Evolutionary conservation across 2,888 invertebrate genomes (phyloP).

Genomic region (Polydrusus cervinus): DNA sequence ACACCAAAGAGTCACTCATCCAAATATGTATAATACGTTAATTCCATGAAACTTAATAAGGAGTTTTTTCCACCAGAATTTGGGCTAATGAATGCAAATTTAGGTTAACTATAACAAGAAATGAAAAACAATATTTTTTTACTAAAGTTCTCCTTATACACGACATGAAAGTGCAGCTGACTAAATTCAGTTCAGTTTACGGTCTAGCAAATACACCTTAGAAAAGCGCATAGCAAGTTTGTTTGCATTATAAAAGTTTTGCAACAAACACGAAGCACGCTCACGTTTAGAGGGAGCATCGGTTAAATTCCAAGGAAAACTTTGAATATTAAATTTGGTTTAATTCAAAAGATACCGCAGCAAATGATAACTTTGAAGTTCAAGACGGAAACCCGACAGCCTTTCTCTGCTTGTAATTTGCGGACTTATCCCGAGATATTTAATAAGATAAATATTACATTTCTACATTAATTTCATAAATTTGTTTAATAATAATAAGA

Average conservation of each 20-base stretch:
- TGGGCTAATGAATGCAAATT: too few species aligned
- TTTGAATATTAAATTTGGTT: conserved; percentile 55
- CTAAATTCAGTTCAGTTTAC: conserved; percentile 57
- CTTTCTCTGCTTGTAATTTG: conserved; percentile 38
- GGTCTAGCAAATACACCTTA: conserved; percentile 55
- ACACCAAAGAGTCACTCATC: too few species aligned
- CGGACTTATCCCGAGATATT: conserved; percentile 47
- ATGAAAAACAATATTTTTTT: too few species aligned
- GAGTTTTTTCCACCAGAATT: too few species aligned
- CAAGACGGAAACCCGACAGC: conserved; percentile 44
- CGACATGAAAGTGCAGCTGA: conserved; percentile 59
- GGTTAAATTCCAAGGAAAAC: conserved; percentile 43
- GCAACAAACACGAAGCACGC: conserved; percentile 54
- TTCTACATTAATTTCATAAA: conserved; percentile 12
- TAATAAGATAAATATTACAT: conserved; percentile 50
- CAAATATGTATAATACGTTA: too few species aligned
- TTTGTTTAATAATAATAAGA: not conserved
- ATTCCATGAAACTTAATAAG: too few species aligned
- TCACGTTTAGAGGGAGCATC: conserved; percentile 34
- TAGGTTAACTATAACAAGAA: too few species aligned
- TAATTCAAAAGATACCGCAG: conserved; percentile 55
- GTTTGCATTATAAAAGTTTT: conserved; percentile 58
- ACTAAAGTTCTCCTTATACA: conserved; percentile 43
- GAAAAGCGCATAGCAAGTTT: conserved; percentile 60
- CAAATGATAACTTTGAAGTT: conserved; percentile 55